Conservation (phyloP, 2,888 invertebrate species). For the Junonia oenone region DNA sequence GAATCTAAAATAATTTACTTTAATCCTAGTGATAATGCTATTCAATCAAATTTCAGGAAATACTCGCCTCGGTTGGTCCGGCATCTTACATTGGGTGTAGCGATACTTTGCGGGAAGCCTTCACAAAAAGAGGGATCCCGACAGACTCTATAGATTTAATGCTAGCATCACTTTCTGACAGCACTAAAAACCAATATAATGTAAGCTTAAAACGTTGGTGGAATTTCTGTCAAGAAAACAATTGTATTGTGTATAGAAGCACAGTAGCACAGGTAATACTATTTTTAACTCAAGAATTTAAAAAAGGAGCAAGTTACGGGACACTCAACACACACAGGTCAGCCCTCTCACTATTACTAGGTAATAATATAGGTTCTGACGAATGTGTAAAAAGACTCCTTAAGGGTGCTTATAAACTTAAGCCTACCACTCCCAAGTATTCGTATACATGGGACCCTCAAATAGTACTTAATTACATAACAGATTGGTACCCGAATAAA, state of each 20-base stretch:
- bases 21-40: not conserved
- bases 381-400: conserved; percentile 30
- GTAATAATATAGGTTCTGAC: conserved; percentile 29
- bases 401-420: conserved; percentile 33
- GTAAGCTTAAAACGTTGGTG: conserved; percentile 21
- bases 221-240: conserved; percentile 12
- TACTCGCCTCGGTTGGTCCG: conserved; percentile 8
- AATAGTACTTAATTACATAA: conserved; percentile 25
- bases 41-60: not conserved
- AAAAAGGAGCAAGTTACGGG: conserved; percentile 31
- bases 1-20: not conserved
- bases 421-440: conserved; percentile 34
- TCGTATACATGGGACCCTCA: conserved; percentile 34
- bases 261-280: conserved; percentile 5
- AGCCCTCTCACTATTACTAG: conserved; percentile 33
- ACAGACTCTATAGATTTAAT: not conserved
- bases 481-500: conserved; percentile 25
- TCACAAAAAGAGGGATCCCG: not conserved
- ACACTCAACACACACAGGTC: conserved; percentile 35
- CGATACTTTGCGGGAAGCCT: conserved; percentile 19
- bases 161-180: conserved; percentile 18
- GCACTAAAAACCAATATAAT: conserved; percentile 24
- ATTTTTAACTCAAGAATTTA: conserved; percentile 30
- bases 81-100: conserved; percentile 28
- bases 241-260: conserved; percentile 1